Conservation (phyloP, 2,797 vertebrate species). For the Spheniscus humboldti region DNA sequence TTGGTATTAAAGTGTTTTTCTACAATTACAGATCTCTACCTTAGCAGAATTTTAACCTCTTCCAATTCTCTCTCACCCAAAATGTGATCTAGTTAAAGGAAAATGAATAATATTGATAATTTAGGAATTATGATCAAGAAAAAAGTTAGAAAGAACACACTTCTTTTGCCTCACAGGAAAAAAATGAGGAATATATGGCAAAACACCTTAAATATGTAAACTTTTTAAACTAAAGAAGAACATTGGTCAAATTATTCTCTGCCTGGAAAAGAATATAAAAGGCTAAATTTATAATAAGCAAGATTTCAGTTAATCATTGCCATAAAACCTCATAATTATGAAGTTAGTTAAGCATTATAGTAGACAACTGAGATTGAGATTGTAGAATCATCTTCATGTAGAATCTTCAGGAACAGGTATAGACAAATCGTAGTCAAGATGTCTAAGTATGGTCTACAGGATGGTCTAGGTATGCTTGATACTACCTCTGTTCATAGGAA, state of each 20-base stretch:
- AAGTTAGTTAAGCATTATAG: neutral
- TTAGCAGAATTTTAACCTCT: neutral
- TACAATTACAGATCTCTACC: neutral
- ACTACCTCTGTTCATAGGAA: neutral
- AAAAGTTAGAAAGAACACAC: neutral
- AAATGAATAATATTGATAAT: neutral
- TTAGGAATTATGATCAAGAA: neutral
- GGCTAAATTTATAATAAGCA: neutral
- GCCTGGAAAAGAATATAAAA: neutral
- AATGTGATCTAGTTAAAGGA: neutral
- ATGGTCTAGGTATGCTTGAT: neutral
- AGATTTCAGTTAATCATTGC: neutral
- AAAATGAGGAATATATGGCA: neutral
- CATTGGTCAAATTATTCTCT: neutral
- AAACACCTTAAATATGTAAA: neutral
- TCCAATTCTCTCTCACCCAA: neutral
- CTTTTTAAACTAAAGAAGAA: neutral
- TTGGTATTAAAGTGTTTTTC: neutral
- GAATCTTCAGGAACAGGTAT: neutral
- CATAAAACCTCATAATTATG: neutral
- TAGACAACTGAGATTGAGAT: neutral
- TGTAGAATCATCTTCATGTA: neutral
- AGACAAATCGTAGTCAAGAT: neutral
- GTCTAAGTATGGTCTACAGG: neutral
- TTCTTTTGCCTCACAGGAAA: neutral